Evolutionary conservation across 2,797 vertebrate genomes (phyloP), one percentile per base, ranked within the genome.

Genomic region (Sciurus carolinensis): DNA sequence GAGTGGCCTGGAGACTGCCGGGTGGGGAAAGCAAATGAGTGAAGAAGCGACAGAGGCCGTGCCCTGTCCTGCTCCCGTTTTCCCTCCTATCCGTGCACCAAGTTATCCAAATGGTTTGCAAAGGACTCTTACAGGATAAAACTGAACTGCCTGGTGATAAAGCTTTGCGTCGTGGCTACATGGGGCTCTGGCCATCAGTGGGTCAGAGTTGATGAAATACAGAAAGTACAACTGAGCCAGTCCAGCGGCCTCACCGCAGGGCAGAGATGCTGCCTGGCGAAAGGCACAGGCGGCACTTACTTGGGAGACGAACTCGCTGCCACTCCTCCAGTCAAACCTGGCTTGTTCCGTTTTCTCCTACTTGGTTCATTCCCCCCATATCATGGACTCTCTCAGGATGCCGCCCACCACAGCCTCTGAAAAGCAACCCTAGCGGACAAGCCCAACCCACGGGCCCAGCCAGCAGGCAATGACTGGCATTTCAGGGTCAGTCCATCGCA

Each of bases 1-100:
- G n/a, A 67, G 33, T 0, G 1, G 42, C 26, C 17, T 20, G 75
- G 50, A 36, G 44, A 7, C 22, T 0, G 7, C n/a, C 14, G 10
- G 0, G 28, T 11, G 28, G 28, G 18, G 28, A 67, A 26, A n/a
- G 39, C 24, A 75, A 80, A 62, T 3, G 33, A 64, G 17, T 15
- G 59, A 5, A 33, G 59, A 77, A n/a, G 30, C 1, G 50, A 5
- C 7, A 59, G 79, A n/a, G 52, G 28, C 44, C 3, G 0, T 3
- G 6, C 28, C 28, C 2, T 30, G 10, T 2, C 5, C 2, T 39
- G 9, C 22, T 18, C 10, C 22, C 2, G 5, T 8, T 44, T 36
- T 71, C 69, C 62, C 52, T 86, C 24, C 4, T 1, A 42, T 1
- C 11, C 0, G 18, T 1, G 36, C 39, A 5, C 17, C 26, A 7